A percentile compares a stretch with the other conserved stretches of the same genome.
These are phyloP conservation scores for Amphimallon solstitiale DNA, from an alignment of 2,888 invertebrate species.

Conservation along the genomic window DNA sequence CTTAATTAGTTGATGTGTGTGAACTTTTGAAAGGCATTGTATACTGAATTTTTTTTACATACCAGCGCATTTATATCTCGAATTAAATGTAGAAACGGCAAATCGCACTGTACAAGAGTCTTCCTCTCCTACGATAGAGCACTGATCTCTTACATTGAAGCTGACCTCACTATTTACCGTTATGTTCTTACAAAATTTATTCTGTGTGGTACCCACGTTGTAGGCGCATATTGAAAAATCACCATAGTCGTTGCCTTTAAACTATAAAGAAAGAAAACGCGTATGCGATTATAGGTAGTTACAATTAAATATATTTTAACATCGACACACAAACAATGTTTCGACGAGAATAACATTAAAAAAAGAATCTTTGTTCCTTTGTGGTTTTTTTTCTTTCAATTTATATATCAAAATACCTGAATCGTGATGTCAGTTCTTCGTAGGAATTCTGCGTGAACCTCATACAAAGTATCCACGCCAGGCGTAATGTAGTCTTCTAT, in stretches of 20 bases:
- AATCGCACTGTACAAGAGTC: conserved; percentile 62
- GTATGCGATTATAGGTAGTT: too few relatives aligned
- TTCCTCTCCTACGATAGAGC: conserved; percentile 58
- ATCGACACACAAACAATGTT: too few relatives aligned
- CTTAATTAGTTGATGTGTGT: too few relatives aligned
- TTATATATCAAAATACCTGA: conserved; percentile 48
- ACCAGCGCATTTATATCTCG: conserved; percentile 71
- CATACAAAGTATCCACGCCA: conserved; percentile 57
- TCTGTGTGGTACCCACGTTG: conserved; percentile 46
- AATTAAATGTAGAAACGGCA: conserved; percentile 64
- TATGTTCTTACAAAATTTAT: conserved; percentile 65
- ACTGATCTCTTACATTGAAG: conserved; percentile 67
- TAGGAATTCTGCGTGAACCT: conserved; percentile 61
- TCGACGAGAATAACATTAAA: too few relatives aligned
- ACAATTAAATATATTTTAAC: too few relatives aligned
- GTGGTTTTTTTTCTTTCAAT: not conserved
- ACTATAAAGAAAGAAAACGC: conserved; percentile 50
- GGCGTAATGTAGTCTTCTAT: conserved; percentile 72
- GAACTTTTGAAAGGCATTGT: not conserved
- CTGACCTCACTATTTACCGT: conserved; percentile 61
- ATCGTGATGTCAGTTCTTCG: conserved; percentile 49
- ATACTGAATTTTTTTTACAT: conserved; percentile 50
- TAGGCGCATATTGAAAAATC: conserved; percentile 56
- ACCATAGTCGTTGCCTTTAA: conserved; percentile 59
- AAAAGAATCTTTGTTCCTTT: too few relatives aligned